Evolutionary conservation across 2,888 invertebrate genomes (phyloP), one percentile per base, ranked within the genome.

Genomic region (Thymelicus acteon): DNA sequence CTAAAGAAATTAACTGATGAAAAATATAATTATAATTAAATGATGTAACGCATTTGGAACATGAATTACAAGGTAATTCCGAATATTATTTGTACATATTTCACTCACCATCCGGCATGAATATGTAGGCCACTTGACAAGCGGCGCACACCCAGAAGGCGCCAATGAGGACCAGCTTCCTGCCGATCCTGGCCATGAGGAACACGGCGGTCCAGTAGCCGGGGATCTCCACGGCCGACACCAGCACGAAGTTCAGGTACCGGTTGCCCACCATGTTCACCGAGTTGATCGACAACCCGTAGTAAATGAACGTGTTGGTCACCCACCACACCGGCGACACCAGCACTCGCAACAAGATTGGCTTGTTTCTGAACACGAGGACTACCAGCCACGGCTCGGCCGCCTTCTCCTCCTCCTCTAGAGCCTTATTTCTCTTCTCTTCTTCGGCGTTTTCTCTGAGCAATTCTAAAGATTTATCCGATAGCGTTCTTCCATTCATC

Each of bases 281-380:
- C 0, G 96, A 95, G 83, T 96, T 96, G 58, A 97, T 87, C 0
- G 96, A 96, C 54, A 97, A 85, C 0, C 97, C 97, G 78, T 96
- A 97, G 84, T 96, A 97, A 10, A 97, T 95, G 72, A 97, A 95
- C 0, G 96, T 95, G 74, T 95, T 96, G 0, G 96, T 95, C 37
- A 96, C 94, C 96, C 96, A 96, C 85, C 96, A 96, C 74, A 96
- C 91, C 24, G 95, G 95, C 65, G 96, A 95, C 68, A 94, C 95
- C 4, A 82, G 19, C 48, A 86, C 85, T 3, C 88, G 79, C 0
- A 84, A 40, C 58, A 91, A 70, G 2, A 90, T 82, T 19, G 76
- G 79, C 71, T 86, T 87, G 62, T 88, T 82, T 52, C 77, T 76
- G 74, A 89, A 88, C 31, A 91, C 87, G 5, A 80, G 57, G 0